Percentiles rank a stretch among this genome's conserved stretches.
These are phyloP conservation scores for Chaenodraco wilsoni DNA, from an alignment of 2,797 vertebrate species.

Conservation along the genomic window DNA sequence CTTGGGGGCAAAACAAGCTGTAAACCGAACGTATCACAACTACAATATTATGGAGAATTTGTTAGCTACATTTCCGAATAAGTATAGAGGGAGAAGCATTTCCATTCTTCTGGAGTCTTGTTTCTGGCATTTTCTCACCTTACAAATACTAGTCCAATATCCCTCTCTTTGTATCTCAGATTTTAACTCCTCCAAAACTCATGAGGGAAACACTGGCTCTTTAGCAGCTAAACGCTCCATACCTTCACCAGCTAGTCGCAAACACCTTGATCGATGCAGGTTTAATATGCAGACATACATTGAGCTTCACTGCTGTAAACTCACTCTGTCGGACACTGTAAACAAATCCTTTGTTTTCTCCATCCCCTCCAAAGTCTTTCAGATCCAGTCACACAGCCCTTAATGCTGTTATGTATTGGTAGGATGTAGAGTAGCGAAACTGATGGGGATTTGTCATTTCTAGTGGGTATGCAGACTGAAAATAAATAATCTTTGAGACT, in stretches of 20 bases:
- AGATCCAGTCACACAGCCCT: constrained; percentile 16
- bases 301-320: constrained; percentile 4
- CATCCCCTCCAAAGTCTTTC: constrained; percentile 13
- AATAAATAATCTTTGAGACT: constrained; percentile 35
- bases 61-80: not conserved
- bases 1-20: not conserved
- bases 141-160: not conserved
- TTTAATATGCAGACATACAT: constrained; percentile 8
- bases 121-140: not conserved
- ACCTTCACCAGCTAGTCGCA: not conserved
- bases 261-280: not conserved
- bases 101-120: not conserved
- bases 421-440: constrained; percentile 22
- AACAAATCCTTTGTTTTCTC: constrained; percentile 30
- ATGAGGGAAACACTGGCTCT: not conserved
- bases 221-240: not conserved
- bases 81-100: not conserved
- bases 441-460: constrained; percentile 40
- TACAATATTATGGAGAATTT: not conserved
- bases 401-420: constrained; percentile 15
- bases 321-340: not conserved
- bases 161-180: not conserved
- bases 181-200: not conserved
- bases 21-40: not conserved
- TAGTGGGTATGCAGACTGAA: constrained; percentile 18